Base-by-base conservation (phyloP, 2,888 invertebrate species). In the Empis livida region DNA sequence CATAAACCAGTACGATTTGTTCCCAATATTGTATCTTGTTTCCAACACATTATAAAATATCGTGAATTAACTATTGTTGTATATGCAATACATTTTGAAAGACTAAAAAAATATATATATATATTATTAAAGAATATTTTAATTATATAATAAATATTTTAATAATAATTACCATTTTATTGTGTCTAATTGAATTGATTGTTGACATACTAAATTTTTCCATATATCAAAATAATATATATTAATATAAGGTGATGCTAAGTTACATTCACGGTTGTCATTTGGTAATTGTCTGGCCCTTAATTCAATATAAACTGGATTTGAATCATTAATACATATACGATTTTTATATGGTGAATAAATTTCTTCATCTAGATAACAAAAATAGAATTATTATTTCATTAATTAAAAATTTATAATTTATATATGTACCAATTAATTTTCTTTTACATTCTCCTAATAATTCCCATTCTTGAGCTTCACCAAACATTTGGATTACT, bases 21-120 rank as follows among this genome's bases (percentile, higher is more conserved):
- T 4, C 62, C 62, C 44, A 60, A 50, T 3, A 58, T 46, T 5
- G 59, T 53, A 46, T 66, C 65, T 47, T 67, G 65, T 40, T 63
- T 63, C 65, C 65, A 67, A 23, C 64, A 63, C 63, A 68, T 61
- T 2, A 68, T 58, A 49, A 68, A 67, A 53, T 68, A 68, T 6
- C 68, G 62, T 5, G 66, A 64, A 46, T 67, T 64, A 2, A 57
- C 55, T 35, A 68, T 61, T 40, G 61, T 60, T 3, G 68, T 67
- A 31, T 60, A 68, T 42, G 60, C 58, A 10, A 68, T 60, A 40
- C 58, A 57, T 8, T 54, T 48, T 13, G 57, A 56, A 2, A 61
- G 53, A 42, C 68, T 68, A 47, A 5, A 43, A 20, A 32, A 40
- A 30, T 10, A 46, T 6, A 11, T 41, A 31, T 38, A 42, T 15